Conservation (phyloP, 1,140 invertebrate species). For the Sesamia nonagrioides region DNA sequence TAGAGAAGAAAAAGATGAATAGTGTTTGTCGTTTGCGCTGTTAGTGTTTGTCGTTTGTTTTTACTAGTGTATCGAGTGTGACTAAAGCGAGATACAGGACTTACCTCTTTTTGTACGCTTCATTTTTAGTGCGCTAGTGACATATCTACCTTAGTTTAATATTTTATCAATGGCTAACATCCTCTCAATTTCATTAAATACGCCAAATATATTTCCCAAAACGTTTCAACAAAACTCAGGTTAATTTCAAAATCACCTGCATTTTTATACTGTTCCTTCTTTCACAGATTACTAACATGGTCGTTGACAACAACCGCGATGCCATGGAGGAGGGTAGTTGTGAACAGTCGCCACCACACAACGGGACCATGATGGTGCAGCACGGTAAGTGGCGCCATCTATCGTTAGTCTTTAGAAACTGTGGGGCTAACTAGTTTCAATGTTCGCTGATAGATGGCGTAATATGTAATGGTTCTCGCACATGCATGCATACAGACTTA, state of each 20-base stretch:
- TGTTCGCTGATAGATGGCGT: slow-evolving; percentile 2
- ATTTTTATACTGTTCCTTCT: neutral
- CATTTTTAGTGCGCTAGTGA: no score
- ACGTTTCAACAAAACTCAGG: neutral
- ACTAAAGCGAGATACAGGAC: no score
- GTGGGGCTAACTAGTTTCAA: neutral
- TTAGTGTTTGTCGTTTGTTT: no score
- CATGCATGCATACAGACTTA: no score
- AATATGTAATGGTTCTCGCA: neutral
- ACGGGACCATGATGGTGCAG: slow-evolving; percentile 66
- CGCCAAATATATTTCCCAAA: no score
- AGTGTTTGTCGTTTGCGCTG: no score
- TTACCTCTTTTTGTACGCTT: no score
- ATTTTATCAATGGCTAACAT: no score
- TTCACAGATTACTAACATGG: slow-evolving; percentile 77
- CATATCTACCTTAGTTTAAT: no score
- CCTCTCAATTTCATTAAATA: no score
- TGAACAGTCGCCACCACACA: slow-evolving; percentile 72
- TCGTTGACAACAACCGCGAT: slow-evolving; percentile 71
- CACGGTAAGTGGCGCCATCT: slow-evolving; percentile 71
- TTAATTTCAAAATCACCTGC: neutral
- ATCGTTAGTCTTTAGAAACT: neutral
- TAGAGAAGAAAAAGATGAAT: no score
- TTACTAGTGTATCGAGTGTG: no score
- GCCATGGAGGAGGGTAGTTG: slow-evolving; percentile 72